Evolutionary conservation across 2,113 vertebrate genomes (phyloP).

Genomic region (Odontophorus gujanensis): DNA sequence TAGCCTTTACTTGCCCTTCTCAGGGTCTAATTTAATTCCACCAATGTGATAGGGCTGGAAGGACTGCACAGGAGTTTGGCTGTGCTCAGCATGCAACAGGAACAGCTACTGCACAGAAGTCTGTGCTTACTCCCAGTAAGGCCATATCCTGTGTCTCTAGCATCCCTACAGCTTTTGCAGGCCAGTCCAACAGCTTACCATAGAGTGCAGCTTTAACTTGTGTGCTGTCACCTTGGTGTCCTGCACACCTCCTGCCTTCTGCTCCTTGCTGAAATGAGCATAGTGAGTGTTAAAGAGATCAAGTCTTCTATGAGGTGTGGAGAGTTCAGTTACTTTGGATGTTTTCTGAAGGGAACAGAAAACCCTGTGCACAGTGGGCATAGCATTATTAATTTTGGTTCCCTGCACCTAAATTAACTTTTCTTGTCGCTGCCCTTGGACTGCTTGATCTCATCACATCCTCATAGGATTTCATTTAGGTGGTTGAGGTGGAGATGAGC

Average conservation of each 20-base stretch:
- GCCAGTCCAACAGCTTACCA: not conserved
- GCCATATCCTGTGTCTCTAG: accelerated
- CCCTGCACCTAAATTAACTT: not conserved
- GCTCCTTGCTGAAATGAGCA: not conserved
- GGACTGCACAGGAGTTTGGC: not conserved
- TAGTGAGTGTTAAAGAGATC: not conserved
- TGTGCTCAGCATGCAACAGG: not conserved
- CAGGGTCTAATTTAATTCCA: constrained; percentile 20
- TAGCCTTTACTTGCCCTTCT: constrained; percentile 42
- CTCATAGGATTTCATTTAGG: not conserved
- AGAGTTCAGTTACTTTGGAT: not conserved
- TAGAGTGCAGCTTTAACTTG: not conserved
- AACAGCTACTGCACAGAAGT: not conserved
- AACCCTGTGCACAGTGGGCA: not conserved
- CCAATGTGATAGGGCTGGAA: accelerated
- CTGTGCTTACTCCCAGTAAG: accelerated
- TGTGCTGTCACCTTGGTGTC: not conserved
- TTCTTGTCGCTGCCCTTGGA: not conserved
- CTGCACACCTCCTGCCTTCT: not conserved
- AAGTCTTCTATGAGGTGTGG: not conserved
- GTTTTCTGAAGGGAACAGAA: not conserved
- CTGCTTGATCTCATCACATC: not conserved
- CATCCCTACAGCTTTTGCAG: not conserved
- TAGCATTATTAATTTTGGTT: not conserved
- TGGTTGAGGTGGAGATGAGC: not conserved